These are phyloP conservation scores for Mus spretus DNA, from an alignment of 2,797 vertebrate species.

Conservation along the genomic window DNA sequence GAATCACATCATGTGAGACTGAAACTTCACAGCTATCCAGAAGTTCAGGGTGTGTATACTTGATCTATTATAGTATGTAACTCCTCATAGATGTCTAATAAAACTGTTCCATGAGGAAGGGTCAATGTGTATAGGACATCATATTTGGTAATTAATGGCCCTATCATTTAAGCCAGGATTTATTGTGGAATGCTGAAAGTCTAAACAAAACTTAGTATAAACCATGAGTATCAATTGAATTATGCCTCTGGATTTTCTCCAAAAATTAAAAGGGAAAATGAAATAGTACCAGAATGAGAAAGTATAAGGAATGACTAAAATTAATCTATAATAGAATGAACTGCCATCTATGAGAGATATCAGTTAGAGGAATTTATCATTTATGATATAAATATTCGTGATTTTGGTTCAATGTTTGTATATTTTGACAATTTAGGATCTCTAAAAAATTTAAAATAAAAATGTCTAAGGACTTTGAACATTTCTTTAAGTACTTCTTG, in stretches of 20 bases:
- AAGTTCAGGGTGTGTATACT: background rate
- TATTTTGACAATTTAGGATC: background rate
- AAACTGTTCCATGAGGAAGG: background rate
- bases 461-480: background rate
- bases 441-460: conserved; percentile 39
- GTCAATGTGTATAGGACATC: background rate
- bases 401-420: background rate
- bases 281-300: background rate
- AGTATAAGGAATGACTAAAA: background rate
- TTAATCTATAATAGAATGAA: background rate
- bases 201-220: background rate
- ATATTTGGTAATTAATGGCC: background rate
- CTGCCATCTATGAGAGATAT: background rate
- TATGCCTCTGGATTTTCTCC: background rate
- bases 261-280: background rate
- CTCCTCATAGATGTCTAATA: background rate
- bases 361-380: background rate
- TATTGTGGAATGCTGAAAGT: background rate
- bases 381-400: background rate
- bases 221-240: background rate
- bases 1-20: background rate
- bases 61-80: background rate
- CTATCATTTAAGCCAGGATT: background rate
- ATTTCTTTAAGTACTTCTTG: background rate
- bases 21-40: background rate